Evolutionary conservation across 2,113 vertebrate species (phyloP).

Genomic region (Saccopteryx bilineata): DNA sequence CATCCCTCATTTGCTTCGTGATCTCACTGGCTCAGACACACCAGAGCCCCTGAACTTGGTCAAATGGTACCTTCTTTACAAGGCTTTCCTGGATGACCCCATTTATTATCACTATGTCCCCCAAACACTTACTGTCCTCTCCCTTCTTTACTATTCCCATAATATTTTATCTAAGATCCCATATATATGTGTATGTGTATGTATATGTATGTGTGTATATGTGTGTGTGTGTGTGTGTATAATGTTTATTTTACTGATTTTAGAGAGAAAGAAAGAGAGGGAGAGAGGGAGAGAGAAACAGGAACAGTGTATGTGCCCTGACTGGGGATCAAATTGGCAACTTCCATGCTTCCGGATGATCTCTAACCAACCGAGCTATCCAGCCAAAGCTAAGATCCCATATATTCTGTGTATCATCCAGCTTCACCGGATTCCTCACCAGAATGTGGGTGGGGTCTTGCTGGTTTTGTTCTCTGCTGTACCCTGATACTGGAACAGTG

Average conservation of each 20-base stretch:
- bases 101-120: rapidly evolving
- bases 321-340: no score
- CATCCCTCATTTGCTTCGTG: rapidly evolving
- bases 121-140: neutral
- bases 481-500: neutral
- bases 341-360: no score
- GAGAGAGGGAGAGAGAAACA: no score
- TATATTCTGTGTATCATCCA: no score
- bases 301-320: no score
- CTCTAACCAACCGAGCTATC: no score
- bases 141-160: neutral
- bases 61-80: neutral
- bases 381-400: no score
- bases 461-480: neutral
- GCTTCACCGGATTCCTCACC: neutral
- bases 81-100: neutral
- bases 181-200: no score
- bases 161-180: neutral
- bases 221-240: no score
- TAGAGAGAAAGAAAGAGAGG: no score
- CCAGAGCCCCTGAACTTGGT: neutral
- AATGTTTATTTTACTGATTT: no score
- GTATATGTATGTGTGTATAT: no score
- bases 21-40: neutral
- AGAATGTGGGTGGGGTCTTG: neutral